These are phyloP conservation scores for Riparia riparia DNA, from an alignment of 2,113 vertebrate species.

Conservation along the genomic window DNA sequence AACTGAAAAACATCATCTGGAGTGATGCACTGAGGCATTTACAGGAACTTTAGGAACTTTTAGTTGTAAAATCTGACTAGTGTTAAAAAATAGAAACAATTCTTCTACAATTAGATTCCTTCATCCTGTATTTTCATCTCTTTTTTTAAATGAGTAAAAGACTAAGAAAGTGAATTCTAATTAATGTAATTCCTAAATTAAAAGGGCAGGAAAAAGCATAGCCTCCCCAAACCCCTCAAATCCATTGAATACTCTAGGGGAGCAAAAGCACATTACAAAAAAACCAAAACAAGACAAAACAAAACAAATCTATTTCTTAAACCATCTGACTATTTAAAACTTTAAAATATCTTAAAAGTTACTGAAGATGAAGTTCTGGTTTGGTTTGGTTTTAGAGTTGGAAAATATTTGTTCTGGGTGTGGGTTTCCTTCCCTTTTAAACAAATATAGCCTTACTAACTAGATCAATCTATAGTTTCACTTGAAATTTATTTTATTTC, in stretches of 20 bases:
- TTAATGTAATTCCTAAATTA: not conserved
- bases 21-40: not conserved
- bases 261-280: not conserved
- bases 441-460: not conserved
- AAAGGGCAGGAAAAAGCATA: not conserved
- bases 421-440: fast-evolving
- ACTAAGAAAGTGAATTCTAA: not conserved
- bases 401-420: not conserved
- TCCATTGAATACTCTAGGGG: not conserved
- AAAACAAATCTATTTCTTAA: not conserved
- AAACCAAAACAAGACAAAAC: too few relatives aligned
- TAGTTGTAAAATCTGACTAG: not conserved
- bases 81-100: not conserved
- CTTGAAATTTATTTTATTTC: not conserved
- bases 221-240: not conserved
- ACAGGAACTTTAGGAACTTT: not conserved
- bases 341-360: not conserved
- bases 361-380: not conserved
- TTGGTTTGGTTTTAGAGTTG: not conserved
- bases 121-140: not conserved
- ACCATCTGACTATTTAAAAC: not conserved
- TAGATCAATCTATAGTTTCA: not conserved
- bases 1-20: not conserved
- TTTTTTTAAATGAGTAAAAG: not conserved
- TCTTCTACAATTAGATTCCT: not conserved